Base-by-base conservation (phyloP, 2,113 vertebrate species). In the Orientallactaga bullata region DNA sequence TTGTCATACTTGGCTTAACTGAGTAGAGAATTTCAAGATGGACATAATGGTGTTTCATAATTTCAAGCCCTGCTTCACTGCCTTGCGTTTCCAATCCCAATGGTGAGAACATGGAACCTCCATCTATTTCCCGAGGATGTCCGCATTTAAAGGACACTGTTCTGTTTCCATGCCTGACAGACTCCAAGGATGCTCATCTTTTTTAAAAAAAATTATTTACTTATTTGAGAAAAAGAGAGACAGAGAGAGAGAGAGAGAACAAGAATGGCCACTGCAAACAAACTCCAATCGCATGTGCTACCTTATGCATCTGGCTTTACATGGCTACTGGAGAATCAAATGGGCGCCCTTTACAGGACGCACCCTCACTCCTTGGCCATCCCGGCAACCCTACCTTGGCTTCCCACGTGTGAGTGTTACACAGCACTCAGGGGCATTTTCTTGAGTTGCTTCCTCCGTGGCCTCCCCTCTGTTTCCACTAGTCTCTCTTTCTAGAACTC, bases 11-110 rank as follows among this genome's bases (percentile, higher is more conserved):
- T 74, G 39, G 73, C 76, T 85, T 78, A 32, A 23, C 86, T 87
- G 16, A n/a, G 71, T 85, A 78, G 37, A 90, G 15, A 81, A 88
- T 47, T 92, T 66, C 18, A 80, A 73, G 30, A 47, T 39, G 3
- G n/a, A 63, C 26, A n/a, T 39, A 32, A 60, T 37, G 66, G 65
- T 63, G 13, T 47, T 84, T 30, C 55, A 61, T 16, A 66, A 58
- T 26, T 39, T 18, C 65, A 28, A 89, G 30, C 12, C 5, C 4
- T 24, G 35, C 16, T 24, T n/a, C 26, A n/a, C 28, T 61, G 26
- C 39, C 13, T 85, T 80, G 12, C 26, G 24, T 35, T 72, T 77
- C 76, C 35, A 65, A 20, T 30, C 24, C 8, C 51, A 24, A 28
- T 68, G 1, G 2, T 61, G 26, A 66, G 9, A 77, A 81, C 17